Evolutionary conservation across 2,888 invertebrate genomes (phyloP).

Genomic region (Dioctria linearis): DNA sequence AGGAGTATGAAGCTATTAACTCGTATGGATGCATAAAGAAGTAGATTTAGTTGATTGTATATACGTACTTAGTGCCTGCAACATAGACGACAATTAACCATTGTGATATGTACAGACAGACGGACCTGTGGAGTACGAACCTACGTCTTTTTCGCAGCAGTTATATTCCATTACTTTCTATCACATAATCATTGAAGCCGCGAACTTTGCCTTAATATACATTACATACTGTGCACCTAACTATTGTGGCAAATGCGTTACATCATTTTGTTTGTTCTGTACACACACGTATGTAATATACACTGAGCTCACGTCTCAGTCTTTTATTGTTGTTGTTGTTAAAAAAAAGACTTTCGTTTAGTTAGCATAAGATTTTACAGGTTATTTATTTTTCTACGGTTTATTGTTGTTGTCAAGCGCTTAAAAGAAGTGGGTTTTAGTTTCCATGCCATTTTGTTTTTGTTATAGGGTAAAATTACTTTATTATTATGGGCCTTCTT

Average conservation of each 20-base stretch:
- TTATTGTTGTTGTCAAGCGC: neutral
- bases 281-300: neutral
- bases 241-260: too few relatives aligned
- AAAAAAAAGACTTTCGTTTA: neutral
- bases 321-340: neutral
- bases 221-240: too few relatives aligned
- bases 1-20: conserved; percentile 82
- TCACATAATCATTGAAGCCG: neutral
- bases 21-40: conserved; percentile 81
- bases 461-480: neutral
- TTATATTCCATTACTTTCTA: too few relatives aligned
- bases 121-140: conserved; percentile 1
- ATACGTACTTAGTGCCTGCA: neutral
- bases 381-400: neutral
- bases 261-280: too few relatives aligned
- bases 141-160: neutral
- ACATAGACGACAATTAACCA: conserved; percentile 16
- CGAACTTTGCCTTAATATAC: conserved; percentile 11
- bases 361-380: neutral
- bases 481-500: neutral
- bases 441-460: neutral
- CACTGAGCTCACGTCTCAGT: neutral
- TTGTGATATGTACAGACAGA: conserved; percentile 45
- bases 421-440: neutral
- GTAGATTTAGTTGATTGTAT: conserved; percentile 1